Percentiles rank a stretch among this genome's conserved stretches.
These are phyloP conservation scores for Micrastur ruficollis DNA, from an alignment of 2,797 vertebrate species.

Conservation along the genomic window DNA sequence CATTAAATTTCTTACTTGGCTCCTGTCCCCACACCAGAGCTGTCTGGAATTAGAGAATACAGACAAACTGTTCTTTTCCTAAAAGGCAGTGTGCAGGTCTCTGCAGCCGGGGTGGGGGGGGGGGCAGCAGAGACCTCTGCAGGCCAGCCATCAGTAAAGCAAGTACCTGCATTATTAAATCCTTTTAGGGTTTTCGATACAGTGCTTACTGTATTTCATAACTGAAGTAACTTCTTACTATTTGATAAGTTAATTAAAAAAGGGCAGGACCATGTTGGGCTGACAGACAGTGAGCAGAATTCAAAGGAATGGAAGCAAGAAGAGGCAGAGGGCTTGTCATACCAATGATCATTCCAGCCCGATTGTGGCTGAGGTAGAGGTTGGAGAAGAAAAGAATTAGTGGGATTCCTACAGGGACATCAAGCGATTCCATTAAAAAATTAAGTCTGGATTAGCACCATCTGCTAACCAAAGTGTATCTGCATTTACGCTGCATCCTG, in stretches of 20 bases:
- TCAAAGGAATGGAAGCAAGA: background rate
- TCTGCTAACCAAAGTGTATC: background rate
- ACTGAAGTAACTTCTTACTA: background rate
- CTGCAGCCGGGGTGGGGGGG: background rate
- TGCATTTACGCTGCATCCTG: background rate
- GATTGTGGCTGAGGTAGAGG: background rate
- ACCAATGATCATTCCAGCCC: background rate
- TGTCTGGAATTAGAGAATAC: background rate
- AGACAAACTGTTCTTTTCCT: background rate
- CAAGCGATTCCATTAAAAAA: background rate
- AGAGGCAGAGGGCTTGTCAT: background rate
- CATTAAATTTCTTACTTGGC: background rate
- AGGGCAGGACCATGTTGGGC: background rate
- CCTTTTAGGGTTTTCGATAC: background rate
- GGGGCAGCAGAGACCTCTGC: conserved; percentile 22
- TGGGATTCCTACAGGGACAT: background rate
- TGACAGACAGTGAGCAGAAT: background rate
- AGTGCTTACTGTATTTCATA: background rate
- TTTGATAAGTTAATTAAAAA: background rate
- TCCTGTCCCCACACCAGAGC: background rate
- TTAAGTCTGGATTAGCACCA: background rate
- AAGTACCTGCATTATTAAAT: background rate
- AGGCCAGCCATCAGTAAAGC: background rate
- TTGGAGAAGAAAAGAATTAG: background rate
- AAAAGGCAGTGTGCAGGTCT: background rate